Base-by-base conservation (phyloP, 2,797 vertebrate genomes). In the Loriculus beryllinus region DNA sequence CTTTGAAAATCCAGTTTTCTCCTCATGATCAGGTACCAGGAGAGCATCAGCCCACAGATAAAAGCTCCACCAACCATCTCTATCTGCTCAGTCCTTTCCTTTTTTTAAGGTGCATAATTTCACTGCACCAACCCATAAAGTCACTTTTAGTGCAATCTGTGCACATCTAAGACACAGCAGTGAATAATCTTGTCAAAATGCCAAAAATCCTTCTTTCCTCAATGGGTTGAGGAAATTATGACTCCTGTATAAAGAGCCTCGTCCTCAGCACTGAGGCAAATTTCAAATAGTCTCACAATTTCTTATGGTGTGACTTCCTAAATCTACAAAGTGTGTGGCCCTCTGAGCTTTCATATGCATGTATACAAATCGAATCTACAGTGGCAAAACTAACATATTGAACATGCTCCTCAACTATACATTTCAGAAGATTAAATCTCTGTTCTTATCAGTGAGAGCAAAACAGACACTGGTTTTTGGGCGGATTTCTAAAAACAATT, bases 401-500 rank as follows among this genome's bases (percentile, higher is more conserved):
- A 83, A n/a, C 49, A 14, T 26, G n/a, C 75, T 29, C 37, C 76
- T 91, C 60, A 39, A 5, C 26, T 45, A n/a, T 17, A 71, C 23
- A 14, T 82, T 87, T 80, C 23, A 37, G n/a, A 39, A 74, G 64
- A 89, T 64, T 77, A 84, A 87, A 93, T 65, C 56, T 79, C 81
- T 77, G 25, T 23, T 85, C 48, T 57, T 89, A 82, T 40, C 82
- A 64, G 23, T 5, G 26, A 82, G 20, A 57, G n/a, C 31, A 83
- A 86, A 60, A 29, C 7, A 67, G 49, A 67, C 63, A 12, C 64
- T 77, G 12, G 1, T 63, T 82, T 86, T 79, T 16, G 23, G 68
- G 45, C 49, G 52, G 62, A 93, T 92, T 96, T 95, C 86, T 70
- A 70, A 86, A 48, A 49, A 89, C 40, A 84, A 14, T 78, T 96